Percentiles rank a stretch among this genome's conserved stretches.
These are phyloP conservation scores for Venustoraphidia nigricollis DNA, from an alignment of 2,888 invertebrate genomes.

Conservation along the genomic window DNA sequence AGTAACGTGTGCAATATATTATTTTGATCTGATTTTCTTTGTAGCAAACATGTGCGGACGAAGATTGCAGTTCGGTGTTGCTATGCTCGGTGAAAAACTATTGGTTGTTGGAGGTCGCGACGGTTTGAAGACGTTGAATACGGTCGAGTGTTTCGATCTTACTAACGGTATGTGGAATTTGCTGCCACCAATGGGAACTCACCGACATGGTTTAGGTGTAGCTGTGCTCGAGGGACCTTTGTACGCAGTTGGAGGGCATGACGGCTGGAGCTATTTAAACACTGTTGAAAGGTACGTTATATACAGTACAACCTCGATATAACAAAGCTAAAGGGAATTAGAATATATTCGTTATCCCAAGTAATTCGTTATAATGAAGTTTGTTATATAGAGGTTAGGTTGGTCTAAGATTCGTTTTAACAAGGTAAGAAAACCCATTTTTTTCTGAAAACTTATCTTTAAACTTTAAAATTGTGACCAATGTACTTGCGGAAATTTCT, in stretches of 20 bases:
- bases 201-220: constrained; percentile 67
- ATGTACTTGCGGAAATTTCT: no score
- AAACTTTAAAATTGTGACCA: no score
- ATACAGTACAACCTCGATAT: no score
- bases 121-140: constrained; percentile 86
- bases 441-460: no score
- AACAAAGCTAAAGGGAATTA: no score
- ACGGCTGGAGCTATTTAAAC: constrained; percentile 89
- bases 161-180: constrained; percentile 65
- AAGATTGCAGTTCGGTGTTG: constrained; percentile 82
- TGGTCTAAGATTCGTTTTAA: no score
- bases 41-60: constrained; percentile 49
- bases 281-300: constrained; percentile 58
- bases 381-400: no score
- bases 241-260: constrained; percentile 91
- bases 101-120: constrained; percentile 84
- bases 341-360: no score
- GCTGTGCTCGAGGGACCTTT: constrained; percentile 69
- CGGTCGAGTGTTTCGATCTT: constrained; percentile 80
- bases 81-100: constrained; percentile 66
- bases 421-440: no score
- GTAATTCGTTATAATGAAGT: no score
- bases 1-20: no score
- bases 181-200: constrained; percentile 79
- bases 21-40: no score